Base-by-base conservation (phyloP, 2,113 vertebrate genomes). In the Bos indicus region DNA sequence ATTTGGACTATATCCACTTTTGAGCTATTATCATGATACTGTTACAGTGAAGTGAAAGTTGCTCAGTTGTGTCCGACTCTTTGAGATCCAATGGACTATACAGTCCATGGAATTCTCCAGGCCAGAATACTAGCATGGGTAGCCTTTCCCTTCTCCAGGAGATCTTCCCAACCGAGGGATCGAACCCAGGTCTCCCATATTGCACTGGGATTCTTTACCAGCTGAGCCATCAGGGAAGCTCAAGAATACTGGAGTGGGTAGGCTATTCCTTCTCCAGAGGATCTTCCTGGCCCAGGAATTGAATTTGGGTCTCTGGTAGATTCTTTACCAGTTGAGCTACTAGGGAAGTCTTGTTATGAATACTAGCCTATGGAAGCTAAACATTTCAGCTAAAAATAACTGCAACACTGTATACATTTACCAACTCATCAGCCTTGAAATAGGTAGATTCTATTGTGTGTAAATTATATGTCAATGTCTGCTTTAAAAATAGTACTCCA, bases 1-100 rank as follows among this genome's bases (percentile, higher is more conserved):
- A 52, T 57, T 90, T 64, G 54, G 16, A 19, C 60, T 81, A 12
- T n/a, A 92, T 87, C 59, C 17, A 83, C 28, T 77, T 86, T 77
- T 54, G 36, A 25, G 8, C 80, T 92, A 13, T 59, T 93, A 36
- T 25, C 23, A 56, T 92, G 60, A 56, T 60, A 57, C 43, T 71
- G 19, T 36, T 36, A 71, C 12, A 71, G n/a, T 71, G 64, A 36
- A 71, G n/a, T 71, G 9, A 71, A 36, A 71, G n/a, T 21, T 19
- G n/a, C n/a, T 71, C 64, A 71, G 64, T 36, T 0, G 2, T 36
- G n/a, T 36, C 64, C 0, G 8, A 71, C 9, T 71, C 19, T 71
- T 71, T 36, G 64, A 71, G 64, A 71, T 21, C n/a, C 64, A 21
- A 71, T 71, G 64, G 64, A 71, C 33, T 71, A 21, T 71, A 71